These are phyloP conservation scores for Bacillus rossius DNA, from an alignment of 1,140 invertebrate species.

Conservation along the genomic window DNA sequence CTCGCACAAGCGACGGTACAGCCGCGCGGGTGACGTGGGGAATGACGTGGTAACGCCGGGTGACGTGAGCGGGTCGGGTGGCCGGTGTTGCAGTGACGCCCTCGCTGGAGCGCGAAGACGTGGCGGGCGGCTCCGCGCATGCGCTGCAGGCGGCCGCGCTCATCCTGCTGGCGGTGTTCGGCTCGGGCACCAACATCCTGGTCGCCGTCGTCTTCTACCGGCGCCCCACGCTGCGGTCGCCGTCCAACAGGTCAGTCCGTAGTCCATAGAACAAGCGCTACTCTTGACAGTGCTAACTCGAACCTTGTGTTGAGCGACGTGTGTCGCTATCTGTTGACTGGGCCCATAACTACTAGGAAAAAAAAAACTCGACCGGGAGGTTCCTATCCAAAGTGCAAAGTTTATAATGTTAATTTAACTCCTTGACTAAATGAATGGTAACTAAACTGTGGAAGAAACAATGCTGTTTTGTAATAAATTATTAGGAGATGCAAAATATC, in stretches of 20 bases:
- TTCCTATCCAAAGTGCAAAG: neutral
- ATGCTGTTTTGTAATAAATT: no score
- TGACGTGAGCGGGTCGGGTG: no score
- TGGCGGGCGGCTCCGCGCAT: neutral
- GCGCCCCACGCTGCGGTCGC: conserved; percentile 43
- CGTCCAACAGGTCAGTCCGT: conserved; percentile 44
- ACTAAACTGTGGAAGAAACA: no score
- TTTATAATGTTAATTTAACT: no score
- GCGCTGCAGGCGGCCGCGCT: conserved; percentile 21
- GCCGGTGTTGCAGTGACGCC: neutral
- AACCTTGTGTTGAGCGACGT: neutral
- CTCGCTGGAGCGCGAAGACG: neutral
- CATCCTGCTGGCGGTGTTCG: conserved; percentile 33
- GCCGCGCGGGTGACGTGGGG: no score
- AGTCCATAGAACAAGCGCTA: neutral
- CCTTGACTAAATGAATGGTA: neutral
- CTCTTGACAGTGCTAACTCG: neutral
- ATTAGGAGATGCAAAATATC: no score
- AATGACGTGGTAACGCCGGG: no score
- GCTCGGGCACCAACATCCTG: conserved; percentile 44
- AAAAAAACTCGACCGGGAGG: neutral
- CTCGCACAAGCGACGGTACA: no score
- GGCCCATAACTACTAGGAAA: neutral
- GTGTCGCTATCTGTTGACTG: neutral
- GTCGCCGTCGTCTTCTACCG: conserved; percentile 49